Evolutionary conservation across 1,140 invertebrate genomes (phyloP), one percentile per base, ranked within the genome.

Genomic region (Drosophila ananassae): DNA sequence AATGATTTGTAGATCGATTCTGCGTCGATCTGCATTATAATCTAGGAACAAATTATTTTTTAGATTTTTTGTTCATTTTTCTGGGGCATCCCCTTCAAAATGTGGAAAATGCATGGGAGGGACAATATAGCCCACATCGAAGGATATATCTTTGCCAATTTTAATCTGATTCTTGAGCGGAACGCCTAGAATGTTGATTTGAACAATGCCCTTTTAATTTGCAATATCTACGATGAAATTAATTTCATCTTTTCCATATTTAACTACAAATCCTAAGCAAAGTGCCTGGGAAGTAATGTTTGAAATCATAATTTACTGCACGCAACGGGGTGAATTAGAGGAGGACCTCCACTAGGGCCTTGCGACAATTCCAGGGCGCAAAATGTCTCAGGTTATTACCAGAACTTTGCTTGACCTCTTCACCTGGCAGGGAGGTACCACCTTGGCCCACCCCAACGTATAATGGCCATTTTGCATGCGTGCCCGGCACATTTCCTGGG

Each of bases 261-360:
- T 39, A 24, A 28, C 7, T 2, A 50, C 22, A 39, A 63, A 60
- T 57, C 17, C 44, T 54, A 30, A 60, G 63, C 57, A 63, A 74
- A 81, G 77, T 62, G 25, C 22, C 24, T 37, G 28, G 28, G 66
- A 73, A 53, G 73, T 68, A 87, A 87, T 87, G 64, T 48, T 61
- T 58, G 58, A 73, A 75, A 87, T 85, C 78, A 81, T 81, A 72
- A 85, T 85, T 85, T 68, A 22, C 47, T 54, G 55, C 81, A 85
- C 82, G 81, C 82, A 67, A 78, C 56, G 41, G 39, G 21, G 51
- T 37, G 13, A 47, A 55, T 52, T 41, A 8, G n/a, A 13, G 7
- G 64, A 58, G 54, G 47, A 77, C 62, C 32, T 24, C 30, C 41
- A 30, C 12, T 25, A 47, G 48, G 46, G 37, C 56, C 56, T 50